Conservation (phyloP, 2,888 invertebrate genomes). For the Agrotis clavis region DNA sequence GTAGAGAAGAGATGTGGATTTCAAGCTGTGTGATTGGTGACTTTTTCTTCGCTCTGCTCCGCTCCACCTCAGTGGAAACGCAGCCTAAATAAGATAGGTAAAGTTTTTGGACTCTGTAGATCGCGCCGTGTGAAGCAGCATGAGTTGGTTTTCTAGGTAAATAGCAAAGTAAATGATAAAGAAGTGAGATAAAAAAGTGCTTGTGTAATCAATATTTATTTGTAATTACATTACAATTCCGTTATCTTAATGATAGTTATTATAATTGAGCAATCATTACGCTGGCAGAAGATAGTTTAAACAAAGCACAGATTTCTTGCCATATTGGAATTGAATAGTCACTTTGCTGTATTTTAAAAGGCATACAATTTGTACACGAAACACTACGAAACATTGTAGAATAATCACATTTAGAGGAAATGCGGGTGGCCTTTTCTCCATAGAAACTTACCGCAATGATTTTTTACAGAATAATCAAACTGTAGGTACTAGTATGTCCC, state of each 20-base stretch:
- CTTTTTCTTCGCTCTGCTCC: no score
- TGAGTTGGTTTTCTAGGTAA: no score
- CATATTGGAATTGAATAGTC: not conserved
- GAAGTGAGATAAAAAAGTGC: constrained; percentile 12
- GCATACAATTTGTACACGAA: not conserved
- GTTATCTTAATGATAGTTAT: constrained; percentile 32
- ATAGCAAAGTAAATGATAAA: not conserved
- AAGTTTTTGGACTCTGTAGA: no score
- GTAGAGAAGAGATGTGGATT: no score
- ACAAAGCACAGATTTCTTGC: not conserved
- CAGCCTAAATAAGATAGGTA: no score
- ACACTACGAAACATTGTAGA: not conserved
- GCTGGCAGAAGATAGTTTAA: not conserved
- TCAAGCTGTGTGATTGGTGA: no score
- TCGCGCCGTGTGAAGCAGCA: no score
- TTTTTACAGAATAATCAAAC: no score
- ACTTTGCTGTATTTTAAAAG: not conserved
- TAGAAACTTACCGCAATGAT: no score
- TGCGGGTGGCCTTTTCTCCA: no score
- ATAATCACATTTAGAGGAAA: not conserved
- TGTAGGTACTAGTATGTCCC: no score
- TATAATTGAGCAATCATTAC: constrained; percentile 50
- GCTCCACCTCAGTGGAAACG: no score
- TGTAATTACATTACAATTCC: constrained; percentile 21
- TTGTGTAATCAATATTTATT: constrained; percentile 37